Conservation (phyloP, 92 coral and sea anemone species). For the Umimayanthus chanpuru region DNA sequence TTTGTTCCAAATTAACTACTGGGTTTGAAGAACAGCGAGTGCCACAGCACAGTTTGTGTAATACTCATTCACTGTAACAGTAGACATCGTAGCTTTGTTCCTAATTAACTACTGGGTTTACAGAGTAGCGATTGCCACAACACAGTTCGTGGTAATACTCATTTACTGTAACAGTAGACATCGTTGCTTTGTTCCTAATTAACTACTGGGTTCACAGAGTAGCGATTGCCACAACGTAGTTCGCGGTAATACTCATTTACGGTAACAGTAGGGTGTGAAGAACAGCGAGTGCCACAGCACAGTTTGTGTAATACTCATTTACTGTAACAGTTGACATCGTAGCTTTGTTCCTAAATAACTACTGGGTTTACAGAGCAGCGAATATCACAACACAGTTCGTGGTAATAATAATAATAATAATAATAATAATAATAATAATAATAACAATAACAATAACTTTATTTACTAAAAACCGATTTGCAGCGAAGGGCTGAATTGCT, state of each 20-base stretch:
- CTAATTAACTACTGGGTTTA: no score
- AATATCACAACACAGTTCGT: background rate
- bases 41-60: background rate
- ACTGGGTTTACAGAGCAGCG: background rate
- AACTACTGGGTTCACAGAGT: background rate
- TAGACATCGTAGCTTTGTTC: no score
- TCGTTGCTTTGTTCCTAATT: background rate
- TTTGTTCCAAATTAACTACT: no score
- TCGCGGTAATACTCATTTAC: background rate
- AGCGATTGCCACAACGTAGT: background rate
- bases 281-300: no score
- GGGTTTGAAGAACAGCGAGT: background rate
- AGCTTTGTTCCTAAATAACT: background rate
- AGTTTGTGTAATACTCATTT: background rate
- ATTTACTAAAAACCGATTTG: no score
- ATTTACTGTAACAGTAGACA: slow-evolving; percentile 1
- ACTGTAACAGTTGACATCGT: slow-evolving; percentile 12
- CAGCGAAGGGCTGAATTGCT: no score
- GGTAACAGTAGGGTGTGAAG: no score
- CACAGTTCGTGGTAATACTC: background rate
- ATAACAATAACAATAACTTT: no score
- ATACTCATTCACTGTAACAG: background rate
- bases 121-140: no score
- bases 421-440: no score
- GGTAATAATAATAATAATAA: no score